These are phyloP conservation scores for Drosophila murphyi DNA, from an alignment of 1,140 invertebrate genomes.

Conservation along the genomic window DNA sequence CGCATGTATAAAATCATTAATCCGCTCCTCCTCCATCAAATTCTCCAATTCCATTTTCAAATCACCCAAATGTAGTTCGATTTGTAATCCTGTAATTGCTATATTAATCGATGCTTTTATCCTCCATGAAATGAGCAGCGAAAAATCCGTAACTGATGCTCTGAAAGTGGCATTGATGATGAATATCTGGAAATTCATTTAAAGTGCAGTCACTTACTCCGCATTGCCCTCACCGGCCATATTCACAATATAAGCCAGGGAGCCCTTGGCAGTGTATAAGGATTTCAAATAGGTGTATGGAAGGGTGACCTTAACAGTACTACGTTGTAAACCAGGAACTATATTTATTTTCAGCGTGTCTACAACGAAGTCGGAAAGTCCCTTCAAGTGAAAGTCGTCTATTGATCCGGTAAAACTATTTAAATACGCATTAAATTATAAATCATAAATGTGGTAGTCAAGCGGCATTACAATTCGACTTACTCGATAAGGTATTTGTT, in stretches of 20 bases:
- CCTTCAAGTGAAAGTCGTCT: conserved; percentile 62
- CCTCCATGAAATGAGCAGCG: conserved; percentile 52
- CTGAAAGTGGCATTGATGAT: conserved; percentile 33
- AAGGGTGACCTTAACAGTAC: conserved; percentile 61
- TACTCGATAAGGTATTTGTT: conserved; percentile 76
- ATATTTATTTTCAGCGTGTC: conserved; percentile 44
- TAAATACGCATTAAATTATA: neutral
- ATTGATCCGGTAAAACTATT: conserved; percentile 66
- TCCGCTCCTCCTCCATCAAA: conserved; percentile 67
- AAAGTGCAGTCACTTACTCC: conserved; percentile 53
- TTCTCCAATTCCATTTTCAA: conserved; percentile 69
- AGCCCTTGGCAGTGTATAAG: conserved; percentile 76
- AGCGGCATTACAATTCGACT: conserved; percentile 11
- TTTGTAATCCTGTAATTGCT: conserved; percentile 54
- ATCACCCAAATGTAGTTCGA: conserved; percentile 56
- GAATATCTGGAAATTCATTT: neutral
- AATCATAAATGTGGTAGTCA: neutral
- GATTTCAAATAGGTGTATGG: conserved; percentile 65
- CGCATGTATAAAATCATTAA: conserved; percentile 66
- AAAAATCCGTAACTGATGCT: conserved; percentile 44
- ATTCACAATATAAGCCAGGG: conserved; percentile 70
- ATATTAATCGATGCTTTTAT: conserved; percentile 41
- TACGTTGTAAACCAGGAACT: conserved; percentile 17
- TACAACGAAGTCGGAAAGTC: conserved; percentile 68
- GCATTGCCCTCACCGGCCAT: conserved; percentile 72